Conservation (phyloP, 2,113 vertebrate genomes). For the Menidia beryllina region DNA sequence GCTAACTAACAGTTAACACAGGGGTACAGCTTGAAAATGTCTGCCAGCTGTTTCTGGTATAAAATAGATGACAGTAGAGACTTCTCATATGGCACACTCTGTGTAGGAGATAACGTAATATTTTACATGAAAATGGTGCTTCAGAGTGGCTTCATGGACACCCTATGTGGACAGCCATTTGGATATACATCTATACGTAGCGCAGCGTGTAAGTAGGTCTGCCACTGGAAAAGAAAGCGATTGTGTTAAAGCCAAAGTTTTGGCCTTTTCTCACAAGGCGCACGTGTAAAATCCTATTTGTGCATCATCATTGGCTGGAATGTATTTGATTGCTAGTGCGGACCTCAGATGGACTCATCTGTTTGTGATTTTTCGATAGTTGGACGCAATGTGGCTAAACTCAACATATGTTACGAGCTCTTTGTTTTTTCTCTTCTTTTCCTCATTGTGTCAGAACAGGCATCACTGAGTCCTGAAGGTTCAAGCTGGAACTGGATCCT, state of each 20-base stretch:
- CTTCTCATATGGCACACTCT: not conserved
- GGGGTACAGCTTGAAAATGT: not conserved
- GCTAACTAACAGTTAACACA: not conserved
- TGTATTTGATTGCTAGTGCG: constrained; percentile 44
- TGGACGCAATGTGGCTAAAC: constrained; percentile 9
- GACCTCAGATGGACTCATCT: constrained; percentile 13
- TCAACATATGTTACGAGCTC: not conserved
- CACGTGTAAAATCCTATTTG: not conserved
- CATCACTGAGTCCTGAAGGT: constrained; percentile 23
- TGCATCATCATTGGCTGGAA: constrained; percentile 41
- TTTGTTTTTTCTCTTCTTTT: not conserved
- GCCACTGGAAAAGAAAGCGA: constrained; percentile 9
- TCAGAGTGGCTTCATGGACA: not conserved
- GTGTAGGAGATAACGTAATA: constrained; percentile 4
- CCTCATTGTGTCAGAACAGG: constrained; percentile 36
- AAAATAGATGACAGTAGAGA: not conserved
- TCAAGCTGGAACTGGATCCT: constrained; percentile 15
- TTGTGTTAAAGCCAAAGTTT: constrained; percentile 46
- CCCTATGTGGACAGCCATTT: not conserved
- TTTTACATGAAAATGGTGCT: constrained; percentile 15
- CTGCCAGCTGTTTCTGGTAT: not conserved
- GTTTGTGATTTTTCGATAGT: not conserved
- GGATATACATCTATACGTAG: not conserved
- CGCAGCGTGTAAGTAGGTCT: not conserved
- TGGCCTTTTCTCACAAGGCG: constrained; percentile 20